A percentile compares a stretch with the other conserved stretches of the same genome.
These are phyloP conservation scores for Willowsia nigromaculata DNA, from an alignment of 2,888 invertebrate species.

Conservation along the genomic window DNA sequence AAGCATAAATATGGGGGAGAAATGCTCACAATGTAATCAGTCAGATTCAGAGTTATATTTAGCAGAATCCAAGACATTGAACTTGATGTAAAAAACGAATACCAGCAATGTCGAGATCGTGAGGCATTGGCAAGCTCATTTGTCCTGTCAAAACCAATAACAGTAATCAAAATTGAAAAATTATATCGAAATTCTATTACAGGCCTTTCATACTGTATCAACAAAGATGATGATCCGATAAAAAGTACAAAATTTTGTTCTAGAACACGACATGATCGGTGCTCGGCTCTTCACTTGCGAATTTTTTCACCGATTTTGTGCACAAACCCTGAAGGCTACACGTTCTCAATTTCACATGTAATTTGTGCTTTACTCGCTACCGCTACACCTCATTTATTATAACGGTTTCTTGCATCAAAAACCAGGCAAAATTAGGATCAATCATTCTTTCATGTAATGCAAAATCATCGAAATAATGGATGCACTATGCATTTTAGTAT, in stretches of 20 bases:
- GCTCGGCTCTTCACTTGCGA: neutral
- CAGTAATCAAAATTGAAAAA: too few species aligned
- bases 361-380: neutral
- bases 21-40: too few species aligned
- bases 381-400: conserved; percentile 11
- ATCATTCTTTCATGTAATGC: neutral
- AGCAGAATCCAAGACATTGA: neutral
- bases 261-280: neutral
- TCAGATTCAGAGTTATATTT: too few species aligned
- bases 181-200: too few species aligned
- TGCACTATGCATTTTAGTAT: too few species aligned
- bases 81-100: neutral
- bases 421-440: neutral
- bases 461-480: neutral
- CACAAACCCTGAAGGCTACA: neutral
- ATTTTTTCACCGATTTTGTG: neutral
- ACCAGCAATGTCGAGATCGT: neutral
- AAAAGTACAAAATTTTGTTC: too few species aligned
- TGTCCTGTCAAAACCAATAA: too few species aligned
- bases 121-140: too few species aligned
- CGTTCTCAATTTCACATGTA: neutral
- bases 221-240: too few species aligned
- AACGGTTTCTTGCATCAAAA: neutral
- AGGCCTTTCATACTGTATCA: too few species aligned
- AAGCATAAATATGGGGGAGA: too few species aligned